Percentiles rank a stretch among this genome's conserved stretches.
Conservation (phyloP, 2,888 invertebrate species). For the Eupithecia pulchellata region DNA sequence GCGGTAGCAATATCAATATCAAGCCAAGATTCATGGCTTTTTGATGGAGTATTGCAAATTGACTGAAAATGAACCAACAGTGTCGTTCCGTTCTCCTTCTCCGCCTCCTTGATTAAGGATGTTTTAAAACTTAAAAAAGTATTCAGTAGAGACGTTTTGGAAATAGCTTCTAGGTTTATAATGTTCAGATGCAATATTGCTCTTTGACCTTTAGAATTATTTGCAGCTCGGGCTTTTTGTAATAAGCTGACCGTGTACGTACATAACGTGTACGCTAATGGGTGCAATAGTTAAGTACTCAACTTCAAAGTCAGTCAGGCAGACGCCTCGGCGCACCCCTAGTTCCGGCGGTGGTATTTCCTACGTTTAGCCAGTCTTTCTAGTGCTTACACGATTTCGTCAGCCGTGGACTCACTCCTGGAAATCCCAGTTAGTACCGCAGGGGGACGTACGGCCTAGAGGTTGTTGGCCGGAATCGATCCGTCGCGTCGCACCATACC, state of each 20-base stretch:
- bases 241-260: neutral
- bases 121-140: neutral
- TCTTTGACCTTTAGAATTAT: neutral
- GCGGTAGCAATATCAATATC: slow-evolving; percentile 41
- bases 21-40: slow-evolving; percentile 53
- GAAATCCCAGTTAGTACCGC: slow-evolving; percentile 81
- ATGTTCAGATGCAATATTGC: neutral
- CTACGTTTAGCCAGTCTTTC: slow-evolving; percentile 56
- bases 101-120: neutral
- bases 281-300: slow-evolving; percentile 9
- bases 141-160: neutral
- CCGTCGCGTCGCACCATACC: slow-evolving; percentile 62
- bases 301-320: slow-evolving; percentile 59
- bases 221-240: neutral
- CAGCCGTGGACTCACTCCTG: slow-evolving; percentile 64
- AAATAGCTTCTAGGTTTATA: neutral
- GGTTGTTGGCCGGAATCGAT: slow-evolving; percentile 84
- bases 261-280: slow-evolving; percentile 25
- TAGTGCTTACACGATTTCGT: slow-evolving; percentile 49
- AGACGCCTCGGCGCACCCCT: slow-evolving; percentile 57
- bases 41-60: slow-evolving; percentile 59
- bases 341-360: slow-evolving; percentile 71
- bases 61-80: slow-evolving; percentile 36
- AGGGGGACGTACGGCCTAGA: slow-evolving; percentile 67
- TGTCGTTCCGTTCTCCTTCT: slow-evolving; percentile 1